These are phyloP conservation scores for Phalacrocorax pelagicus DNA, from an alignment of 2,113 vertebrate species.

Conservation along the genomic window DNA sequence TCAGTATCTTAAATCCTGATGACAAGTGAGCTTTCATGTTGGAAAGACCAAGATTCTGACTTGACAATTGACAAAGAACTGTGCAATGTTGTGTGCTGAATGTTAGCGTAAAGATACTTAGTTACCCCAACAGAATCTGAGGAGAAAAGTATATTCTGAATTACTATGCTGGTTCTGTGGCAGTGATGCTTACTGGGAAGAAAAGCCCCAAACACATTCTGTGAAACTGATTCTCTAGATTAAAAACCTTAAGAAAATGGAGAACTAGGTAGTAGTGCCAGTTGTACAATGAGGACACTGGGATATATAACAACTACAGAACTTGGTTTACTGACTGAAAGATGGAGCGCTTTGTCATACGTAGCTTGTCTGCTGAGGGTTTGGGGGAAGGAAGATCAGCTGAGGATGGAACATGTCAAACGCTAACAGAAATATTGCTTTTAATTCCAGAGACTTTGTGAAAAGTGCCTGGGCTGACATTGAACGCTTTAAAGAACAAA, in stretches of 20 bases:
- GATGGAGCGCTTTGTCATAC: not conserved
- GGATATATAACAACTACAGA: not conserved
- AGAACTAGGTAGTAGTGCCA: not conserved
- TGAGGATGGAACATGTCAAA: not conserved
- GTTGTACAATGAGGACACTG: not conserved
- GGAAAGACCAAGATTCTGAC: not conserved
- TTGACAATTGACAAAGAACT: not conserved
- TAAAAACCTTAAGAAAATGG: not conserved
- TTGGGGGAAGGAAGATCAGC: not conserved
- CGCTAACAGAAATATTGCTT: not conserved
- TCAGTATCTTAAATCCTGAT: not conserved
- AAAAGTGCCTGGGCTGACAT: conserved; percentile 92
- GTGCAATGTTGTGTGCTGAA: not conserved
- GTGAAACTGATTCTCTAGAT: not conserved
- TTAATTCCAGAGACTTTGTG: conserved; percentile 88
- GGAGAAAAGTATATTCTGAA: not conserved
- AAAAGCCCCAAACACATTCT: not conserved
- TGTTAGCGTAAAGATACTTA: not conserved
- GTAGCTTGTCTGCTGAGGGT: not conserved
- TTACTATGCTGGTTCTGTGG: not conserved
- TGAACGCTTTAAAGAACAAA: conserved; percentile 93
- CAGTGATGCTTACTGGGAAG: not conserved
- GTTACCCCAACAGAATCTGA: not conserved
- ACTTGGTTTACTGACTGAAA: not conserved
- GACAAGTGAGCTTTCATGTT: not conserved